Evolutionary conservation across 2,888 invertebrate species (phyloP).

Genomic region (Torymus tubicola): DNA sequence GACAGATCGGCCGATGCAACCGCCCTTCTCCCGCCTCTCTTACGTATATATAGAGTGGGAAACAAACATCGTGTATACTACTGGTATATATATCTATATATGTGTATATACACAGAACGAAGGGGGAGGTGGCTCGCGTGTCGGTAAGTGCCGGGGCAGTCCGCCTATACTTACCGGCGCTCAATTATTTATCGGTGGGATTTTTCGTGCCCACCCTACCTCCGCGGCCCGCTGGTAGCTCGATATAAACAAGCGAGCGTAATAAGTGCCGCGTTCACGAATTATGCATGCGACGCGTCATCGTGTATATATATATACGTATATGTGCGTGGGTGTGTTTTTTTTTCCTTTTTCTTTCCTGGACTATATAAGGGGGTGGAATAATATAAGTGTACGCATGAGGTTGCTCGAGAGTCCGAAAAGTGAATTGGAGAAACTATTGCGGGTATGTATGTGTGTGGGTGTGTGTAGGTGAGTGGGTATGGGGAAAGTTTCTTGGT

Average conservation of each 20-base stretch:
- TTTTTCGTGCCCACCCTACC: conserved; percentile 40
- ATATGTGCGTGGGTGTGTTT: too few relatives aligned
- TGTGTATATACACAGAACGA: background rate
- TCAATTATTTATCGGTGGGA: conserved; percentile 64
- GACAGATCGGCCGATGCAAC: too few relatives aligned
- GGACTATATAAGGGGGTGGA: too few relatives aligned
- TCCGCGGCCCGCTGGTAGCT: conserved; percentile 5
- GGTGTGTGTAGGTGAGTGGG: too few relatives aligned
- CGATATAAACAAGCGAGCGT: conserved; percentile 12
- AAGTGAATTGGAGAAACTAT: too few relatives aligned
- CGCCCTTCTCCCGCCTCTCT: too few relatives aligned
- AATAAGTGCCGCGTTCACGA: conserved; percentile 41
- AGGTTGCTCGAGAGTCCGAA: too few relatives aligned
- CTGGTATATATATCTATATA: background rate
- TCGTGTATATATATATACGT: too few relatives aligned
- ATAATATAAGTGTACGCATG: too few relatives aligned
- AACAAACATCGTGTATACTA: background rate
- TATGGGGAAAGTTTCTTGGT: too few relatives aligned
- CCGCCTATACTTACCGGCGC: conserved; percentile 60
- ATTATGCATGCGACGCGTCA: conserved; percentile 44
- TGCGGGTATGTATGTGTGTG: too few relatives aligned
- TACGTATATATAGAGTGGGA: background rate
- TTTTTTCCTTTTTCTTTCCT: too few relatives aligned
- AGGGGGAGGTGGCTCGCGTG: conserved; percentile 44
- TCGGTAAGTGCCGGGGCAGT: conserved; percentile 45